A percentile compares a stretch with the other conserved stretches of the same genome.
These are phyloP conservation scores for Ladona fulva DNA, from an alignment of 1,140 invertebrate genomes.

Conservation along the genomic window DNA sequence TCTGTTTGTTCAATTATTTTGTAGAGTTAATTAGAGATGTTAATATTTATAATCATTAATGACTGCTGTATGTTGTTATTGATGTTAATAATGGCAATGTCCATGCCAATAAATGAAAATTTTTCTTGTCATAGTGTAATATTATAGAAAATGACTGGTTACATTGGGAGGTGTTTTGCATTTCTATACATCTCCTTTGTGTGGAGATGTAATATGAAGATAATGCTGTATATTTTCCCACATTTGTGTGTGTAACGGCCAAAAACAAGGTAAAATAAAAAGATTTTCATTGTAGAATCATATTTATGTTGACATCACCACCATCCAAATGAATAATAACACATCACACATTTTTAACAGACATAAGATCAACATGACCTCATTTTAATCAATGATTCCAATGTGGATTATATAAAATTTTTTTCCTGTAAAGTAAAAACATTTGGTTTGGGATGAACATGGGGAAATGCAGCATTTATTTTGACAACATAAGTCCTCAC, in stretches of 20 bases:
- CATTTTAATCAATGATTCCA: conserved; percentile 2
- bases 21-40: neutral
- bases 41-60: too few species aligned
- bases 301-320: neutral
- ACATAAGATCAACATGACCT: conserved; percentile 9
- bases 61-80: too few species aligned
- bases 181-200: too few species aligned
- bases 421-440: neutral
- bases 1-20: neutral
- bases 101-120: too few species aligned
- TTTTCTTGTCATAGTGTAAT: too few species aligned
- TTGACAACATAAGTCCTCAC: neutral
- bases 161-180: too few species aligned
- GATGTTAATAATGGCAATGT: too few species aligned
- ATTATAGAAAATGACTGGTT: too few species aligned
- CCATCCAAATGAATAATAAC: neutral
- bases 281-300: neutral
- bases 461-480: neutral
- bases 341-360: neutral
- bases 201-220: too few species aligned
- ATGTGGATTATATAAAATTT: conserved; percentile 8
- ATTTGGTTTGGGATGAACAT: neutral
- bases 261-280: too few species aligned
- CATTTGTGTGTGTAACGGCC: too few species aligned
- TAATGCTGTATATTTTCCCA: too few species aligned